Percentiles rank a stretch among this genome's conserved stretches.
These are phyloP conservation scores for Cheilosia pagana DNA, from an alignment of 2,888 invertebrate species.

Conservation along the genomic window DNA sequence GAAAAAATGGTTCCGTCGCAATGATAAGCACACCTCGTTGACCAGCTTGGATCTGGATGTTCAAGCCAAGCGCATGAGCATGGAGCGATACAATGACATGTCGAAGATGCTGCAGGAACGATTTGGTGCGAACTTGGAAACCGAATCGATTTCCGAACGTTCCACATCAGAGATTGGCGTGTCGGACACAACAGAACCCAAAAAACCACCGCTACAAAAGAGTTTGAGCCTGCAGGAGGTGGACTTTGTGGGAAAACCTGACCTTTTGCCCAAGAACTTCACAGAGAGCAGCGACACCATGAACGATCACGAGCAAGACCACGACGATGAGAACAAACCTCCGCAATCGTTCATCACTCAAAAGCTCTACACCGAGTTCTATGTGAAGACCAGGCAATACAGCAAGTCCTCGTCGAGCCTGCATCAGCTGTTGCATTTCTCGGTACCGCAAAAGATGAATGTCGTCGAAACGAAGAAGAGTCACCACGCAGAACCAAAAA, in stretches of 20 bases:
- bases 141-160: conserved; percentile 78
- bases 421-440: conserved; percentile 82
- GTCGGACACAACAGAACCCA: conserved; percentile 66
- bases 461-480: conserved; percentile 85
- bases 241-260: conserved; percentile 81
- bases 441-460: conserved; percentile 84
- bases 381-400: conserved; percentile 88
- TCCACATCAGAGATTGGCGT: conserved; percentile 76
- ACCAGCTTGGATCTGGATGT: conserved; percentile 85
- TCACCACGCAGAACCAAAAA: conserved; percentile 77
- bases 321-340: conserved; percentile 79
- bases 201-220: conserved; percentile 79
- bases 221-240: conserved; percentile 83
- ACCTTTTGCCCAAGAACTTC: conserved; percentile 79
- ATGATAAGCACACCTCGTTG: conserved; percentile 79
- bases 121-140: conserved; percentile 84
- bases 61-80: conserved; percentile 88
- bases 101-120: conserved; percentile 88
- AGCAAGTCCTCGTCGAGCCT: conserved; percentile 87
- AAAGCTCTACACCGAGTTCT: conserved; percentile 88
- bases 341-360: conserved; percentile 88
- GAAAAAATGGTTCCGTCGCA: conserved; percentile 87
- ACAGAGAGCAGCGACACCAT: conserved; percentile 78
- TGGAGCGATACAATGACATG: conserved; percentile 89
- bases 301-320: conserved; percentile 81